Evolutionary conservation across 2,888 invertebrate species (phyloP).

Genomic region (Torymus auratus): DNA sequence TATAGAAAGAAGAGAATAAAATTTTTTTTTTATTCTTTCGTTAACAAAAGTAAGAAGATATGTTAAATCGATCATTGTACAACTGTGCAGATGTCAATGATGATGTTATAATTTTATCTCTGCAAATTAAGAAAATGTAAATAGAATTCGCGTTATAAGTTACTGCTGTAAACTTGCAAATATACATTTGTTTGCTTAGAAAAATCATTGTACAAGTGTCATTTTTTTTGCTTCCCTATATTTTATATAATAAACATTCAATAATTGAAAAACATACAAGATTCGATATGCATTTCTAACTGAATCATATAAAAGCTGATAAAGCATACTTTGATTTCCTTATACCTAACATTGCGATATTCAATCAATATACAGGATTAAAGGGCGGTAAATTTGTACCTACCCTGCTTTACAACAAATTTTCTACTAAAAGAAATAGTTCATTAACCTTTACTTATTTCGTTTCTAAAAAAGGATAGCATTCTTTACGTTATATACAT

Average conservation of each 20-base stretch:
- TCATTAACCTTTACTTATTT: too few species aligned
- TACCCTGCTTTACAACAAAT: too few species aligned
- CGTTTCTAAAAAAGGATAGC: too few species aligned
- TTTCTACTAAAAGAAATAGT: too few species aligned
- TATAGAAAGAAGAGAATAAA: slow-evolving; percentile 9
- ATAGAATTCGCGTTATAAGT: slow-evolving; percentile 58
- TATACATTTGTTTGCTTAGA: slow-evolving; percentile 57
- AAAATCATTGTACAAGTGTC: slow-evolving; percentile 10
- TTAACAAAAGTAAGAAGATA: slow-evolving; percentile 17
- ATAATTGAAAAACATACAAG: neutral
- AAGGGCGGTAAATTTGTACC: too few species aligned
- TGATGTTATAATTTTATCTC: slow-evolving; percentile 48
- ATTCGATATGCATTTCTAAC: neutral
- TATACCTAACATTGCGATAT: too few species aligned
- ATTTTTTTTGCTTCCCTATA: too few species aligned
- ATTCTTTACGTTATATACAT: too few species aligned
- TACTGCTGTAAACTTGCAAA: slow-evolving; percentile 59
- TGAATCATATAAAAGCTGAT: too few species aligned
- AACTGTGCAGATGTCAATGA: slow-evolving; percentile 38
- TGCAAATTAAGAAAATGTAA: slow-evolving; percentile 56
- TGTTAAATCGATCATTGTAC: slow-evolving; percentile 31
- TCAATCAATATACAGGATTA: too few species aligned
- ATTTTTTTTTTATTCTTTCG: slow-evolving; percentile 20
- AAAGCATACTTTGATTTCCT: too few species aligned
- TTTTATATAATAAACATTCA: neutral